phyloP scores from a whole-genome alignment of 2,888 invertebrate genomes.

The Aleiodes leptofemur region DNA sequence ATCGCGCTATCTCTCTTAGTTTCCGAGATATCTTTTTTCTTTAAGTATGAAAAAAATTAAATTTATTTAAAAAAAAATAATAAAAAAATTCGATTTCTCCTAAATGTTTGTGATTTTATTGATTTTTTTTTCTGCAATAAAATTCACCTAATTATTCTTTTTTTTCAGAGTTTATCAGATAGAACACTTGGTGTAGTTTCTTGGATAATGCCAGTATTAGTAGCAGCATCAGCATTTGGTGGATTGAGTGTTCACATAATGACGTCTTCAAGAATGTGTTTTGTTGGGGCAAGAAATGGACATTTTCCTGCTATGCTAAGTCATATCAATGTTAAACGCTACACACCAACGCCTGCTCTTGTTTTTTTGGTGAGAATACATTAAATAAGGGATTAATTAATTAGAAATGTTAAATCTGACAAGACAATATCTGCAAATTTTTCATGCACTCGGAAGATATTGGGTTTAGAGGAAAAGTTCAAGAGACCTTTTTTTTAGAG shows the following conservation, averaged over 20 bases:
- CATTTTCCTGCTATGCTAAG: slow-evolving; percentile 90
- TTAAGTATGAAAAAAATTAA: no score
- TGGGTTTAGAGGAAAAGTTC: no score
- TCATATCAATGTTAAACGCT: slow-evolving; percentile 85
- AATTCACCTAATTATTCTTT: slow-evolving; percentile 2
- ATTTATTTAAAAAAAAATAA: no score
- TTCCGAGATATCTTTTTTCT: no score
- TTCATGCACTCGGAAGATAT: no score
- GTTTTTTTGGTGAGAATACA: slow-evolving; percentile 84
- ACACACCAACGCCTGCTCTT: slow-evolving; percentile 88
- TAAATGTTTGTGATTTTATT: background rate
- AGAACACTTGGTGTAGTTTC: slow-evolving; percentile 84
- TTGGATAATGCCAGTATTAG: slow-evolving; percentile 92
- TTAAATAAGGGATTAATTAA: slow-evolving; percentile 20
- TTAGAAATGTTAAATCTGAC: background rate
- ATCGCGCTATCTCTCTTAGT: no score
- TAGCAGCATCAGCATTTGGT: slow-evolving; percentile 94
- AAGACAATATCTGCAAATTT: no score
- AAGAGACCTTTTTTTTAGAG: background rate
- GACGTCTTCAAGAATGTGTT: slow-evolving; percentile 94
- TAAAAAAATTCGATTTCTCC: no score
- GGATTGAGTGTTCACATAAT: slow-evolving; percentile 96
- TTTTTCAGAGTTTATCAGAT: slow-evolving; percentile 87
- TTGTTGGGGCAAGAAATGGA: slow-evolving; percentile 92
- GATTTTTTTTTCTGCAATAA: background rate